A percentile compares a stretch with the other conserved stretches of the same genome.
These are phyloP conservation scores for Hippopotamyrus pictus DNA, from an alignment of 2,797 vertebrate species.

Conservation along the genomic window DNA sequence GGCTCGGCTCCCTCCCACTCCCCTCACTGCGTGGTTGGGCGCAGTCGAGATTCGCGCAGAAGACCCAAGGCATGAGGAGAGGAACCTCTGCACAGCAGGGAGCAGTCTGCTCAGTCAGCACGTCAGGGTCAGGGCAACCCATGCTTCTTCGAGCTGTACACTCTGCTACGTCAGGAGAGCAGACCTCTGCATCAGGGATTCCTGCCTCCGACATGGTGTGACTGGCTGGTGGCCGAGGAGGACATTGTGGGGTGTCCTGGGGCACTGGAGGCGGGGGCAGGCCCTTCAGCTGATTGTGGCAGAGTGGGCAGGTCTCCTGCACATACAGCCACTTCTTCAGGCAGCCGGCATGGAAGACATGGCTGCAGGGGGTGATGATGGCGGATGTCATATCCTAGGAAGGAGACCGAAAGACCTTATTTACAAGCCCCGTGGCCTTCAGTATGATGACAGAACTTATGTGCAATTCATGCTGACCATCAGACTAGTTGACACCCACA, in stretches of 20 bases:
- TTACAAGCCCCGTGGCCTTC: neutral
- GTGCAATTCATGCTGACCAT: neutral
- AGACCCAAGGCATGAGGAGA: neutral
- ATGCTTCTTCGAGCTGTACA: neutral
- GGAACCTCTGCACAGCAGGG: neutral
- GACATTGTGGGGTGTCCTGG: conserved; percentile 32
- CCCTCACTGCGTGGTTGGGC: neutral
- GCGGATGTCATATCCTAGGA: conserved; percentile 90
- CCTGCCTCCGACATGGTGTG: conserved; percentile 48
- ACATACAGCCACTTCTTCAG: conserved; percentile 98
- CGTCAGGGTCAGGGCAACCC: neutral
- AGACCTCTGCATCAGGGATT: conserved; percentile 41
- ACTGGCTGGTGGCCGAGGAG: conserved; percentile 40
- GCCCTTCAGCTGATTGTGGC: conserved; percentile 89
- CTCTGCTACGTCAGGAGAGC: conserved; percentile 27
- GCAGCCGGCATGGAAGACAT: conserved; percentile 97
- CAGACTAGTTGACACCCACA: neutral
- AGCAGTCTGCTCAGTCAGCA: neutral
- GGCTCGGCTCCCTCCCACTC: neutral
- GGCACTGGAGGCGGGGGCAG: conserved; percentile 57
- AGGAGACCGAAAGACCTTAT: neutral
- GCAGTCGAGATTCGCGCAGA: neutral
- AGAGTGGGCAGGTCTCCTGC: conserved; percentile 93
- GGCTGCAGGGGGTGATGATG: conserved; percentile 94
- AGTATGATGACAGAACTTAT: neutral